Percentiles rank a stretch among this genome's conserved stretches.
phyloP scores from a whole-genome alignment of 2,888 invertebrate species.

The Incurvaria masculella region DNA sequence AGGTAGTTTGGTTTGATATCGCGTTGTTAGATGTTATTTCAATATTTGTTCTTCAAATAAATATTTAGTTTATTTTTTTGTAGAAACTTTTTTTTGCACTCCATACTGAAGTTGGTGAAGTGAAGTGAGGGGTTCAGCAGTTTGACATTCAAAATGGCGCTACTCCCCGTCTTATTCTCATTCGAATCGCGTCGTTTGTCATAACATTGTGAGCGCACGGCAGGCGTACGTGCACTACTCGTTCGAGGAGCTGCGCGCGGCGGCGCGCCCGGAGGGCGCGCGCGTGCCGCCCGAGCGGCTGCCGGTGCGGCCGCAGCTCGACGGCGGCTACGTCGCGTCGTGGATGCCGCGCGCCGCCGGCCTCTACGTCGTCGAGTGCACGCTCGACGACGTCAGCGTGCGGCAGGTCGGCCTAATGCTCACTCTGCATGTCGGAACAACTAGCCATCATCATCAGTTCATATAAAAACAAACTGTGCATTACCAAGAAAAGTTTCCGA shows the following conservation, averaged over 20 bases:
- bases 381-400: constrained; percentile 80
- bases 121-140: no score
- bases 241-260: constrained; percentile 83
- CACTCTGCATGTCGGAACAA: neutral
- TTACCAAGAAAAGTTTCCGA: no score
- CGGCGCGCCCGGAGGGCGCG: constrained; percentile 39
- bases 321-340: constrained; percentile 78
- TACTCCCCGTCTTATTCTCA: no score
- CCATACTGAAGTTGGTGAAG: no score
- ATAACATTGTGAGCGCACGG: constrained; percentile 15
- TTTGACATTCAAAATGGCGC: no score
- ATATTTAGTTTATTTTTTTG: no score
- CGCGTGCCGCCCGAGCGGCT: constrained; percentile 65
- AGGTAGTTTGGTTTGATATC: no score
- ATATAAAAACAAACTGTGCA: no score
- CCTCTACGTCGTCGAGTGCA: constrained; percentile 81
- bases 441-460: neutral
- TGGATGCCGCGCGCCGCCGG: constrained; percentile 95
- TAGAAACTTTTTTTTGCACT: no score
- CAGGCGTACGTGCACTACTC: constrained; percentile 88
- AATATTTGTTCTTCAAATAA: no score
- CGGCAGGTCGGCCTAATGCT: constrained; percentile 64
- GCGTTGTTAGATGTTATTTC: no score
- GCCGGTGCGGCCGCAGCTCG: constrained; percentile 70
- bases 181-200: no score